A percentile compares a stretch with the other conserved stretches of the same genome.
Conservation (phyloP, 2,888 invertebrate genomes). For the Metalampra italica region DNA sequence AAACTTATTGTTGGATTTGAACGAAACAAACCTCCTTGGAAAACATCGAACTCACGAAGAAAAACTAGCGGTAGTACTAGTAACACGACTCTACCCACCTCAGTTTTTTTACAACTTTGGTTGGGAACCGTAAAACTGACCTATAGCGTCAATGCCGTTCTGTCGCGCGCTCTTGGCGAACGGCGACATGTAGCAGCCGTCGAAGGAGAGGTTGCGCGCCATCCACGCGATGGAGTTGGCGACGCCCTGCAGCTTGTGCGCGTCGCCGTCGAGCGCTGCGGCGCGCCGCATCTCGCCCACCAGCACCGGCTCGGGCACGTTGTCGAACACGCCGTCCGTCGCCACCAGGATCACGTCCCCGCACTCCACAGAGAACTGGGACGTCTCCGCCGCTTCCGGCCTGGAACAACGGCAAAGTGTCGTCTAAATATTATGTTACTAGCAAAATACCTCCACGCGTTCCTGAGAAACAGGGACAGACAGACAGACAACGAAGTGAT, state of each 20-base stretch:
- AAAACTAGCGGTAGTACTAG: too few relatives aligned
- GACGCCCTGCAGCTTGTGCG: slow-evolving; percentile 89
- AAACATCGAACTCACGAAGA: too few relatives aligned
- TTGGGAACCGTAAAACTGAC: too few relatives aligned
- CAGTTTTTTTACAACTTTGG: too few relatives aligned
- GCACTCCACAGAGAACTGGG: slow-evolving; percentile 92
- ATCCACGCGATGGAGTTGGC: slow-evolving; percentile 97
- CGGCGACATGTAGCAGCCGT: slow-evolving; percentile 96
- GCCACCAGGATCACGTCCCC: slow-evolving; percentile 97
- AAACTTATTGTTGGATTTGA: too few relatives aligned
- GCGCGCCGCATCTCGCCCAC: slow-evolving; percentile 90
- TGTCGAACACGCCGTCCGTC: slow-evolving; percentile 99
- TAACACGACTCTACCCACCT: too few relatives aligned
- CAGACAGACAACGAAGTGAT: too few relatives aligned
- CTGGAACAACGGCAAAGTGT: slow-evolving; percentile 56
- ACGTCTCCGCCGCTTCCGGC: slow-evolving; percentile 94
- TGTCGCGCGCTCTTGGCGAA: slow-evolving; percentile 95
- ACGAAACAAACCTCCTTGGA: too few relatives aligned
- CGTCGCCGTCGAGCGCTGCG: slow-evolving; percentile 69
- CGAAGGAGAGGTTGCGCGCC: slow-evolving; percentile 95
- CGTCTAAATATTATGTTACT: neutral
- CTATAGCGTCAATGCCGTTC: slow-evolving; percentile 95
- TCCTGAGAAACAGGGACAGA: too few relatives aligned
- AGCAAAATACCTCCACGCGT: too few relatives aligned
- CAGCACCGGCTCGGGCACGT: slow-evolving; percentile 94